Conservation (phyloP, 1,140 invertebrate genomes). For the Eriosoma lanigerum region DNA sequence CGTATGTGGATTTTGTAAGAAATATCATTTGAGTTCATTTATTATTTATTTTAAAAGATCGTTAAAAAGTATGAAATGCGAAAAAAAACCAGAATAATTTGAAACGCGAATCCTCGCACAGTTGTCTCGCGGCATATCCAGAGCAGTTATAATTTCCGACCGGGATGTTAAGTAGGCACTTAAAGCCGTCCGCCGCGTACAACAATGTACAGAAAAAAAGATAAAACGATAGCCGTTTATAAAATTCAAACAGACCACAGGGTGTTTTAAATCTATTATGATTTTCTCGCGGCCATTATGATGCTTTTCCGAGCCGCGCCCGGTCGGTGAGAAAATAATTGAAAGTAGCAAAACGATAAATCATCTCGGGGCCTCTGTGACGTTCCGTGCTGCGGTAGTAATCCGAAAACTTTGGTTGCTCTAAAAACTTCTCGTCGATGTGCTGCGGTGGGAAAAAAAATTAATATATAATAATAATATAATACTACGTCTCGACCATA, state of each 20-base stretch:
- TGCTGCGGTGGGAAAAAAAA: constrained; percentile 18
- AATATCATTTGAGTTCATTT: no score
- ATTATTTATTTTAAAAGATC: no score
- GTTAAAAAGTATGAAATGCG: no score
- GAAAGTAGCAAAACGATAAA: constrained; percentile 35
- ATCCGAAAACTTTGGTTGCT: constrained; percentile 32
- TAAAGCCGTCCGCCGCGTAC: no score
- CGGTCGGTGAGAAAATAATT: constrained; percentile 37
- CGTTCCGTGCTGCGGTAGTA: neutral
- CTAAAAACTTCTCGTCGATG: constrained; percentile 38
- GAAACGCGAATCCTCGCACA: no score
- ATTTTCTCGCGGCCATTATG: constrained; percentile 20
- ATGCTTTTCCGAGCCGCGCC: neutral
- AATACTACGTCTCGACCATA: neutral
- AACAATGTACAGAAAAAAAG: neutral
- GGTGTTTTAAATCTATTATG: constrained; percentile 32
- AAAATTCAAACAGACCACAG: neutral
- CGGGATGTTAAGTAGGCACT: no score
- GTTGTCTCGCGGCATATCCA: no score
- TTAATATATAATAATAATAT: no score
- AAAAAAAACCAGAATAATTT: no score
- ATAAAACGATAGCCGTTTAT: neutral
- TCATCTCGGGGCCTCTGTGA: constrained; percentile 13
- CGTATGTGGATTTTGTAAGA: no score
- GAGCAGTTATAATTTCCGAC: no score